Conservation (phyloP, 2,113 vertebrate genomes). For the Zootoca vivipara region DNA sequence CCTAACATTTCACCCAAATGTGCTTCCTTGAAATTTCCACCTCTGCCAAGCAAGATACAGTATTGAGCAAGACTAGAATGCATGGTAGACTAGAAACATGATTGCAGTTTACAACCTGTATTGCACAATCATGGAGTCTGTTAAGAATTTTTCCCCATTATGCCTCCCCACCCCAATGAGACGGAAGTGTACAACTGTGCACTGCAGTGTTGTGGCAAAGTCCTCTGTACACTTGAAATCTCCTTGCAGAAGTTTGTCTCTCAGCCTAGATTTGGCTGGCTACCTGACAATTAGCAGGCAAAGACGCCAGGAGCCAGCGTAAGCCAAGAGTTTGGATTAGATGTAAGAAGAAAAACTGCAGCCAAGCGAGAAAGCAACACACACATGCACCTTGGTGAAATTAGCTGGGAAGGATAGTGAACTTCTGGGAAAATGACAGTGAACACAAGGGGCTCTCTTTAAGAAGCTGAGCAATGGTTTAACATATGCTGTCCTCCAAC, state of each 20-base stretch:
- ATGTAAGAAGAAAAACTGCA: background rate
- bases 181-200: background rate
- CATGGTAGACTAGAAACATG: background rate
- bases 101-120: background rate
- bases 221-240: background rate
- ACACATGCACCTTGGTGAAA: background rate
- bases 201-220: background rate
- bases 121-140: background rate
- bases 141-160: background rate
- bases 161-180: no score
- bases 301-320: background rate
- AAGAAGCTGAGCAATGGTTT: background rate
- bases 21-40: background rate
- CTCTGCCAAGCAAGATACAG: background rate
- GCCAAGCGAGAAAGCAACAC: background rate
- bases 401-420: background rate
- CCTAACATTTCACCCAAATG: background rate
- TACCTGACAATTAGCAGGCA: background rate
- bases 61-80: background rate
- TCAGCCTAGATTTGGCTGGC: background rate
- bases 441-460: background rate
- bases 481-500: background rate
- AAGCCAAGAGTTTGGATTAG: background rate
- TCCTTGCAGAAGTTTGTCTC: background rate
- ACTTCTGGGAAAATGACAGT: background rate